These are phyloP conservation scores for Thera obeliscata DNA, from an alignment of 2,888 invertebrate species.

Conservation along the genomic window DNA sequence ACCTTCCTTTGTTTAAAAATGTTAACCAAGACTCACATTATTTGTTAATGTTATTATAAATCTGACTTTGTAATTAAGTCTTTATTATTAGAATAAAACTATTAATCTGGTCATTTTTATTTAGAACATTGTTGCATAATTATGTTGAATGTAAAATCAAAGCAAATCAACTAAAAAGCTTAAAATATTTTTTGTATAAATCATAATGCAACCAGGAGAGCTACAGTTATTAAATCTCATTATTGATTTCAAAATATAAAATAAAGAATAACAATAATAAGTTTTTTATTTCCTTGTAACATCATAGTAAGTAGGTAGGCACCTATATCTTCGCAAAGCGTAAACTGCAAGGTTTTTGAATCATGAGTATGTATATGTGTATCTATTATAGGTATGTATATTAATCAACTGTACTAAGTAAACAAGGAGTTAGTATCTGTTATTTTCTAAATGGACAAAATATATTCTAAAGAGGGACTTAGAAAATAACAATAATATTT, in stretches of 20 bases:
- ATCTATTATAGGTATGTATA: too few relatives aligned
- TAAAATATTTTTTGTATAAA: constrained; percentile 77
- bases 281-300: constrained; percentile 23
- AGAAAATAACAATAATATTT: too few relatives aligned
- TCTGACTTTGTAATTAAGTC: constrained; percentile 78
- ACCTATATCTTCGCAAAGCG: too few relatives aligned
- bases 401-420: too few relatives aligned
- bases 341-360: too few relatives aligned
- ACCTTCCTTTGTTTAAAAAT: constrained; percentile 74
- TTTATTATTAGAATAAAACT: constrained; percentile 80
- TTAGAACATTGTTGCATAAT: constrained; percentile 81
- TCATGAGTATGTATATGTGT: too few relatives aligned
- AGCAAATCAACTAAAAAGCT: constrained; percentile 77
- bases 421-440: too few relatives aligned
- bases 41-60: constrained; percentile 80
- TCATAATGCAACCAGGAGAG: constrained; percentile 71
- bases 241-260: constrained; percentile 78
- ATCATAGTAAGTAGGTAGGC: too few relatives aligned
- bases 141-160: constrained; percentile 77
- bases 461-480: too few relatives aligned
- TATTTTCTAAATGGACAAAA: too few relatives aligned
- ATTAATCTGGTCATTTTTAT: constrained; percentile 85
- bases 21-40: constrained; percentile 83
- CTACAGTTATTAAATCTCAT: constrained; percentile 81
- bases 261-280: constrained; percentile 78